Base-by-base conservation (phyloP, 2,113 vertebrate species). In the Tympanuchus pallidicinctus region DNA sequence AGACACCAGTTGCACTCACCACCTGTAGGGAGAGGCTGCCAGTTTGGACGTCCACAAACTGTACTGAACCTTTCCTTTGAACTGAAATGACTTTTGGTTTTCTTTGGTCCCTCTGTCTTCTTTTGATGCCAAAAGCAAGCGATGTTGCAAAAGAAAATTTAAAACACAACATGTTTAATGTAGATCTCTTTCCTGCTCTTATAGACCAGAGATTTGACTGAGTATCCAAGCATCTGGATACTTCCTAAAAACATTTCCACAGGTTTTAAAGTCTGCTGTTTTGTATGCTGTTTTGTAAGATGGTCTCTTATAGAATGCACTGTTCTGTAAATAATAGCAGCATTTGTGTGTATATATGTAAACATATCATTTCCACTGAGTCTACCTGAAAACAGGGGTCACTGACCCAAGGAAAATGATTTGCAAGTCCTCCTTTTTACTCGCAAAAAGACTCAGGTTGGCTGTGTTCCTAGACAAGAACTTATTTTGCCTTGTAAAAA, bases 151-250 rank as follows among this genome's bases (percentile, higher is more conserved):
- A 47, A 90, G 61, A 92, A 94, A 95, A 96, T 88, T 89, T 54
- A 91, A 93, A 95, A 86, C 76, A 86, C n/a, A 47, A 61, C 17
- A 25, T 61, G 34, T 6, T 93, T 70, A 89, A 86, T 66, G 65
- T 52, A 86, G 43, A 93, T 95, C 40, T 88, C 8, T 18, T 48
- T 88, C 48, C 52, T 91, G 52, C 40, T 75, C 54, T 90, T 76
- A 61, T 83, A 60, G 57, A 84, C 70, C 73, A 92, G 88, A 94
- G 65, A 86, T 94, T 92, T 95, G 79, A 82, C 90, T 91, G 66
- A 45, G 27, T 72, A 75, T 54, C 30, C 70, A 92, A 88, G 80
- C 90, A 91, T 81, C 89, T 95, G 89, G 79, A 89, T 72, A 48
- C 38, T 82, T 90, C 79, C 30, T 83, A 59, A 88, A 64, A 92